phyloP scores from a whole-genome alignment of 2,888 invertebrate genomes.

The Dione vanillae region DNA sequence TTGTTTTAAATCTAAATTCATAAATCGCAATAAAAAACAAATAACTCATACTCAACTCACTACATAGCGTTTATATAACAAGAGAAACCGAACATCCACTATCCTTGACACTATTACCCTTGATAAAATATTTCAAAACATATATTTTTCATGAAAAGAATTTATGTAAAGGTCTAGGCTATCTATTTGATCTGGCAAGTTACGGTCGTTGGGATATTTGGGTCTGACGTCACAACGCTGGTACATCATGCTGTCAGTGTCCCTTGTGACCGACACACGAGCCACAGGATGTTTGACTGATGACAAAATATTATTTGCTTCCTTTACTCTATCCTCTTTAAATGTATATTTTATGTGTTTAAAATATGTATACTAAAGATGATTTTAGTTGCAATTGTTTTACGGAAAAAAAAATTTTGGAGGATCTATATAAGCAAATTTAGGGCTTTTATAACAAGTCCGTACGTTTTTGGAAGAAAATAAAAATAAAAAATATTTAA shows the following conservation, averaged over 20 bases:
- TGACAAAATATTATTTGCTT: slow-evolving; percentile 17
- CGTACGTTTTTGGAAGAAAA: too few relatives aligned
- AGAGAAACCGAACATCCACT: not conserved
- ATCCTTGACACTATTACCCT: slow-evolving; percentile 22
- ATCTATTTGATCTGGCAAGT: slow-evolving; percentile 15
- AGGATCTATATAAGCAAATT: not conserved
- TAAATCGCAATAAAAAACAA: too few relatives aligned
- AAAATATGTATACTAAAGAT: not conserved
- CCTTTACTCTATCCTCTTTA: not conserved
- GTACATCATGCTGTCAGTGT: slow-evolving; percentile 26
- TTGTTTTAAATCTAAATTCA: not conserved
- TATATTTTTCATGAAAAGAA: slow-evolving; percentile 10
- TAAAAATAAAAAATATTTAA: not conserved
- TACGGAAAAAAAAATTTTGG: not conserved
- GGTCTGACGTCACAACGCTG: slow-evolving; percentile 14
- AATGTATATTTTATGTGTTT: not conserved
- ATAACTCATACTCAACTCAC: too few relatives aligned
- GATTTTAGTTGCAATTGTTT: not conserved
- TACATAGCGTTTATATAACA: not conserved
- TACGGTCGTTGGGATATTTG: slow-evolving; percentile 1
- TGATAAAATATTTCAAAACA: slow-evolving; percentile 24
- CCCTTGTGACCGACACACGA: slow-evolving; percentile 24
- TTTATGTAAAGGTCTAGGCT: slow-evolving; percentile 25
- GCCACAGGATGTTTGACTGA: slow-evolving; percentile 25
- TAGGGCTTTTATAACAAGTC: too few relatives aligned